Percentiles rank a stretch among this genome's conserved stretches.
Evolutionary conservation across 2,797 vertebrate species (phyloP).

Genomic region (Falco naumanni): DNA sequence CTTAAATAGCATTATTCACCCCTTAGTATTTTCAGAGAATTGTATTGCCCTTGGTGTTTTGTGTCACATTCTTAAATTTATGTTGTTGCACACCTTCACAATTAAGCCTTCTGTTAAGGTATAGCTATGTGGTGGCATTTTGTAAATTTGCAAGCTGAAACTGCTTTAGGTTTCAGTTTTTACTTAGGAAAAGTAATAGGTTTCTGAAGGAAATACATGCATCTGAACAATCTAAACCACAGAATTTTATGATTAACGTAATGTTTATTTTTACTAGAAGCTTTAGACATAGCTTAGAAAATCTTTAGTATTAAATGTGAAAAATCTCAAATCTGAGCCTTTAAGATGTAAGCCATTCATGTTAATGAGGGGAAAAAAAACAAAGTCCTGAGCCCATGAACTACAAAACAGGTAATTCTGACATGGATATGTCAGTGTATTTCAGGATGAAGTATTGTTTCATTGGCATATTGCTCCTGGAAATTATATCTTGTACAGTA

Average conservation of each 20-base stretch:
- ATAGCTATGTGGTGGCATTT: not conserved
- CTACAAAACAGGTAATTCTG: not conserved
- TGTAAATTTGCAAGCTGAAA: not conserved
- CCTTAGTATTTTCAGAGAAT: not conserved
- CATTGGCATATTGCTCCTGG: not conserved
- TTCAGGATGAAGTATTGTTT: not conserved
- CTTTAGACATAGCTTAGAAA: not conserved
- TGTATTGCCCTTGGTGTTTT: not conserved
- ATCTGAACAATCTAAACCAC: not conserved
- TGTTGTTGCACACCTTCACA: not conserved
- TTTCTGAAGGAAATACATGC: not conserved
- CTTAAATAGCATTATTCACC: not conserved
- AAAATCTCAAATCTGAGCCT: not conserved
- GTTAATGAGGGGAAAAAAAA: too few relatives aligned
- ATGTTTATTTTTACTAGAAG: not conserved
- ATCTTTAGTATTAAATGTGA: not conserved
- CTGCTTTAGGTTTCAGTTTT: not conserved
- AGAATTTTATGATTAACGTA: not conserved
- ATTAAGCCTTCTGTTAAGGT: not conserved
- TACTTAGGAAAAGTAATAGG: not conserved
- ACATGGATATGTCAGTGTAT: not conserved
- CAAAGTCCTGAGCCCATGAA: not conserved
- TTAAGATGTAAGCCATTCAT: not conserved
- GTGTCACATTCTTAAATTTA: not conserved
- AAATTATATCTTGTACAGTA: not conserved